Base-by-base conservation (phyloP, 2,888 invertebrate species). In the Siphlonurus alternatus region DNA sequence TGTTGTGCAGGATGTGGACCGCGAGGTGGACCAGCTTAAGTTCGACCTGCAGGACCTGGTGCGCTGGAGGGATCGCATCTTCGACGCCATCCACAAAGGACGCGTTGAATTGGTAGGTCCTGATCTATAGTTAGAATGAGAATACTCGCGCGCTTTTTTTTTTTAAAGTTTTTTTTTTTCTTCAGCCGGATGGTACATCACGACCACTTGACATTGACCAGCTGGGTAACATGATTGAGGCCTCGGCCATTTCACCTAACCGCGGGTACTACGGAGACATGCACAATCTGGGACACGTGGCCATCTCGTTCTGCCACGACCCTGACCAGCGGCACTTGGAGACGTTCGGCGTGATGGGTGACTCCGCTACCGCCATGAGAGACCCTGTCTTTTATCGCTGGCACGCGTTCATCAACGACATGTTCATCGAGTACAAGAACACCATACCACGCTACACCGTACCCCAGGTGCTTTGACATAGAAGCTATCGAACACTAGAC, bases 331-430 rank as follows among this genome's bases (percentile, higher is more conserved):
- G 69, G 23, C 70, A 72, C 65, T 67, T 66, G 67, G 71, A 70
- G 64, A 65, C 83, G 61, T 87, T 87, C 70, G 85, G 87, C 54
- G 86, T 89, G 25, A 91, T 92, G 83, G 90, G 89, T 0, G 91
- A 91, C 72, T 83, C 88, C 0, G 83, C 89, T 0, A 90, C 90
- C 0, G 88, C 91, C 0, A 91, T 92, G 90, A 79, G 92, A 1
- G 93, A 93, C 76, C 91, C 92, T 0, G 76, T 87, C 20, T 92
- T 92, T 79, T 92, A 91, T 77, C 84, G 88, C 72, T 91, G 88
- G 88, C 92, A 93, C 72, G 81, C 86, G 0, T 87, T 83, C 72
- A 78, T 91, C 23, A 88, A 92, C 70, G 85, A 88, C 69, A 76
- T 92, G 25, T 91, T 91, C 80, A 81, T 83, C 69, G 80, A 84